Evolutionary conservation across 1,140 invertebrate genomes (phyloP).

Genomic region (Microplitis demolitor): DNA sequence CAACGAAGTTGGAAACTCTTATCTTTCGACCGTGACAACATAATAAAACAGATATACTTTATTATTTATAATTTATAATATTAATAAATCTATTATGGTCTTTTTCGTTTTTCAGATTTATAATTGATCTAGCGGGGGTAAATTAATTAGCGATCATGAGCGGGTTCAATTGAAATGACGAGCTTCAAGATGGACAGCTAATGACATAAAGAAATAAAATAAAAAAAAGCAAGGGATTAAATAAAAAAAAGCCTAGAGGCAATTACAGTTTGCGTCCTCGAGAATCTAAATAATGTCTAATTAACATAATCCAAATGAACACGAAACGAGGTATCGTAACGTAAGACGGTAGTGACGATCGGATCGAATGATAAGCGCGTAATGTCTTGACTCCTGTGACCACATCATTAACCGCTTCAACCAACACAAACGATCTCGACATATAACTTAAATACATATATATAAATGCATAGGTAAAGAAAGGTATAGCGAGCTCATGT

Average conservation of each 20-base stretch:
- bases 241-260: conserved; percentile 9
- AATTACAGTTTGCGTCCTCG: conserved; percentile 18
- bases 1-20: neutral
- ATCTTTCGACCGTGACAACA: too few species aligned
- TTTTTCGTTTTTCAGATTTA: too few species aligned
- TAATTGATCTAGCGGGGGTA: too few species aligned
- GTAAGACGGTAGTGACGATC: conserved; percentile 35
- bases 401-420: conserved; percentile 38
- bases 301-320: conserved; percentile 38
- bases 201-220: conserved; percentile 24
- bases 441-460: conserved; percentile 21
- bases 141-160: conserved; percentile 1
- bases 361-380: conserved; percentile 38
- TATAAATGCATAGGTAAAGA: neutral
- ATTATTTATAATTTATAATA: neutral
- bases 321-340: conserved; percentile 28
- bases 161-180: neutral
- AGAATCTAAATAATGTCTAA: conserved; percentile 38
- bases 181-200: neutral
- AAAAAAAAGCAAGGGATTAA: neutral
- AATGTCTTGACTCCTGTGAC: conserved; percentile 40
- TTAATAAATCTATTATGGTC: neutral
- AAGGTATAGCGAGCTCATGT: neutral
- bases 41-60: too few species aligned
- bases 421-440: conserved; percentile 17